Percentiles rank a stretch among this genome's conserved stretches.
Conservation (phyloP, 30 jellyfish, hydroid and myxozoan genomes). For the Kudoa iwatai region DNA sequence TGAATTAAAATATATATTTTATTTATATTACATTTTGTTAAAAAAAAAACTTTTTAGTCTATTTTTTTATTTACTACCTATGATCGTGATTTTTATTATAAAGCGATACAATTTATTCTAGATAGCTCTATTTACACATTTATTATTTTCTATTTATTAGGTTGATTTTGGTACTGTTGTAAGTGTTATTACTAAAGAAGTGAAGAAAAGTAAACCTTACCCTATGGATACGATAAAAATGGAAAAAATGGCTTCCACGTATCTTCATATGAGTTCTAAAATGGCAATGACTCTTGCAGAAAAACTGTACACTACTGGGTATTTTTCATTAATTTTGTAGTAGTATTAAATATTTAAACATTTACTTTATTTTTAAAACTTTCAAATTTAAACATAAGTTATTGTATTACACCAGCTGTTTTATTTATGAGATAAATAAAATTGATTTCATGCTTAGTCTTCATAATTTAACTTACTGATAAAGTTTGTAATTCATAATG, state of each 20-base stretch:
- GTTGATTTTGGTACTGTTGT: conserved; percentile 38
- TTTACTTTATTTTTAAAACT: no score
- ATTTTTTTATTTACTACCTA: neutral
- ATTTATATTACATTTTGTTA: no score
- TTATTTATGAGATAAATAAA: no score
- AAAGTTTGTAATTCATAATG: no score
- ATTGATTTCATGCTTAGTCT: no score
- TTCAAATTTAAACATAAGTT: no score
- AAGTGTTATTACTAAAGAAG: conserved; percentile 35
- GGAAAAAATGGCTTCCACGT: conserved; percentile 46
- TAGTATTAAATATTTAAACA: no score
- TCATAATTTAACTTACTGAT: no score
- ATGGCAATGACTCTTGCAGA: conserved; percentile 83
- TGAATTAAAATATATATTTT: no score
- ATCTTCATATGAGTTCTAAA: conserved; percentile 38
- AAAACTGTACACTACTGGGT: conserved; percentile 72
- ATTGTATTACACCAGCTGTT: no score
- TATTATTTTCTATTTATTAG: conserved; percentile 1
- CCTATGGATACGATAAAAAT: conserved; percentile 90
- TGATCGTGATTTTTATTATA: neutral
- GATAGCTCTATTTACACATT: neutral
- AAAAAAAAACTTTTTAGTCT: no score
- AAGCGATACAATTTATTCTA: neutral
- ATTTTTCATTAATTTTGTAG: neutral
- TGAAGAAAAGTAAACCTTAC: conserved; percentile 70